Base-by-base conservation (phyloP, 2,888 invertebrate species). In the Cacoxenus indagator region DNA sequence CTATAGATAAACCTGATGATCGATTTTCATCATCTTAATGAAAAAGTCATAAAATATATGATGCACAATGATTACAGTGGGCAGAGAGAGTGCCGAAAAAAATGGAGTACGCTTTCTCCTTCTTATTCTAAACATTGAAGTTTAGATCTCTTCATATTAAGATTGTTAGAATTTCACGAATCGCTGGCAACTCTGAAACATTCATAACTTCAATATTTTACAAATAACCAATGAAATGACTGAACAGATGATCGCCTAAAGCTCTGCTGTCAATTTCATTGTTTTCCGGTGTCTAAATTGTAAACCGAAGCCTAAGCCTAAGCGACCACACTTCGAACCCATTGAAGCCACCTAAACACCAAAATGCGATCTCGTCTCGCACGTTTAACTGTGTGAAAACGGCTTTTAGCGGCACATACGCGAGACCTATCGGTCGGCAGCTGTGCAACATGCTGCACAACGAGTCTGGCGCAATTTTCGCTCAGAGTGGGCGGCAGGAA, bases 261-360 rank as follows among this genome's bases (percentile, higher is more conserved):
- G 85, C 85, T 54, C 72, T 75, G 82, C 83, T 84, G 87, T 85
- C 85, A 87, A 84, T 85, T 86, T 85, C 85, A 86, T 85, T 85
- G 85, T 87, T 87, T 86, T 86, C 87, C 87, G 87, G 87, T 86
- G 84, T 84, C 83, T 82, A 85, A 86, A 87, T 84, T 85, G 81
- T 84, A 84, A 79, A 81, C 77, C 80, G 73, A 73, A 61, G 75
- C 70, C 71, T 67, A 61, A 64, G 57, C 46, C n/a, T 19, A 22
- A 2, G 11, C 14, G 24, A 14, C 54, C 31, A 5, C 14, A 11
- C 59, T 11, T 59, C 14, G 17, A 64, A 48, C 17, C 11, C 17
- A 64, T 4, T 64, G 17, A 48, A 6, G 17, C 46, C 46, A 1
- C 17, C 51, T 51, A 22, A 37, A 64, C 64, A 68, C 75, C 75